phyloP scores from a whole-genome alignment of 2,888 invertebrate species.

The Drosophila paracracens region DNA sequence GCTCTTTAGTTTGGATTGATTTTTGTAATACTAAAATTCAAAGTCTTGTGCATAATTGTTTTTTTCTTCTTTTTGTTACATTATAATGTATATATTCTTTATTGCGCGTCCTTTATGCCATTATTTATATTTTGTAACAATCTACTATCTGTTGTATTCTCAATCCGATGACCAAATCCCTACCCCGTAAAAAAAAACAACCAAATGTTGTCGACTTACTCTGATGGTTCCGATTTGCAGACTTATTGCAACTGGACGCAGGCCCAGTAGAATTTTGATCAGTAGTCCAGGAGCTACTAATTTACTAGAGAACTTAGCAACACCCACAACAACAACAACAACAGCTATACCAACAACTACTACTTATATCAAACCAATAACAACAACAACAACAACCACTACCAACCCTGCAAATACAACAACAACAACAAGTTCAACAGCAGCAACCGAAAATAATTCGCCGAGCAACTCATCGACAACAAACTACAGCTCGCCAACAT shows the following conservation, averaged over 20 bases:
- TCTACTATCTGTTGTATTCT: conserved; percentile 44
- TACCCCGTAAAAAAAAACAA: neutral
- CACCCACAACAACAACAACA: conserved; percentile 43
- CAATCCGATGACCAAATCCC: conserved; percentile 17
- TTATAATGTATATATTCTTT: conserved; percentile 20
- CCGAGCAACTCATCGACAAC: conserved; percentile 59
- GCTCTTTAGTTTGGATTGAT: conserved; percentile 9
- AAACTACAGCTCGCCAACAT: conserved; percentile 72
- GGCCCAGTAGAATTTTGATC: conserved; percentile 84
- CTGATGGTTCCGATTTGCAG: conserved; percentile 78
- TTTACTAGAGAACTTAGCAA: conserved; percentile 66
- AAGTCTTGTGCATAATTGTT: conserved; percentile 9
- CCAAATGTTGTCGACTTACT: conserved; percentile 23
- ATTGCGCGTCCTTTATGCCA: conserved; percentile 15
- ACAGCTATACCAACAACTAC: conserved; percentile 44
- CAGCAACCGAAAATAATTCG: conserved; percentile 28
- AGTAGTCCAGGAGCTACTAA: conserved; percentile 79
- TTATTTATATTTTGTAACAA: conserved; percentile 39
- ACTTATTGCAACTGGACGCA: conserved; percentile 85
- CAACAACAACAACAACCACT: conserved; percentile 42
- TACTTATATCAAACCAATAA: conserved; percentile 40
- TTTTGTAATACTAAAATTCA: neutral
- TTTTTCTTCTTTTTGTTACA: conserved; percentile 10
- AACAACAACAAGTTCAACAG: conserved; percentile 15
- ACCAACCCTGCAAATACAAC: conserved; percentile 25